Conservation (phyloP, 2,797 vertebrate genomes). For the Cyclopterus lumpus region DNA sequence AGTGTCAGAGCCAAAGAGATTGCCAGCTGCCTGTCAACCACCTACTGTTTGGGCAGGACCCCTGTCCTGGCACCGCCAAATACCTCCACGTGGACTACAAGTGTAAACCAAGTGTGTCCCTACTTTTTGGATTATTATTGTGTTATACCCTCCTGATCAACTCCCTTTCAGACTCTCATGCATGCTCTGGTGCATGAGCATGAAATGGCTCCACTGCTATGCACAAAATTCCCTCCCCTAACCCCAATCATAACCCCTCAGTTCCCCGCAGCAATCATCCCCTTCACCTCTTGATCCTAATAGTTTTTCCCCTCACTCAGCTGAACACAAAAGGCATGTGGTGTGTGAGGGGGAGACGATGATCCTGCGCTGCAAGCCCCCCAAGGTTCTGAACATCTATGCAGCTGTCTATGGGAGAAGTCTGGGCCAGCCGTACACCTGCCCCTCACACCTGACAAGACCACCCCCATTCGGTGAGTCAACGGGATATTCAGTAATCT, state of each 20-base stretch:
- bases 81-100: slow-evolving; percentile 96
- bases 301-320: slow-evolving; percentile 69
- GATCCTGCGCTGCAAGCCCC: slow-evolving; percentile 91
- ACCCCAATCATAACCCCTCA: neutral
- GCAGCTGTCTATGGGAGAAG: slow-evolving; percentile 90
- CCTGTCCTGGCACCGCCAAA: slow-evolving; percentile 93
- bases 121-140: neutral
- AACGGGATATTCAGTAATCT: neutral
- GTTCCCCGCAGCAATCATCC: neutral
- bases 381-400: slow-evolving; percentile 94
- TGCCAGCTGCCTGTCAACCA: slow-evolving; percentile 94
- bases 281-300: slow-evolving; percentile 6
- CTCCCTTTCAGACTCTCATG: neutral
- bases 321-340: slow-evolving; percentile 92
- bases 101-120: slow-evolving; percentile 92
- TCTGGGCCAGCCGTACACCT: slow-evolving; percentile 81
- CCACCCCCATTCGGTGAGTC: slow-evolving; percentile 88
- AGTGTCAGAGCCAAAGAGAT: slow-evolving; percentile 94
- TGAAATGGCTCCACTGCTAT: neutral
- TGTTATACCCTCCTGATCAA: neutral
- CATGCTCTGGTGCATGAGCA: neutral
- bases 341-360: slow-evolving; percentile 91
- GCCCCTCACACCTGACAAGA: slow-evolving; percentile 77
- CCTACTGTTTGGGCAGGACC: slow-evolving; percentile 94
- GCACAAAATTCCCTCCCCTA: neutral